Conservation (phyloP, 2,797 vertebrate species). For the Gymnodraco acuticeps region DNA sequence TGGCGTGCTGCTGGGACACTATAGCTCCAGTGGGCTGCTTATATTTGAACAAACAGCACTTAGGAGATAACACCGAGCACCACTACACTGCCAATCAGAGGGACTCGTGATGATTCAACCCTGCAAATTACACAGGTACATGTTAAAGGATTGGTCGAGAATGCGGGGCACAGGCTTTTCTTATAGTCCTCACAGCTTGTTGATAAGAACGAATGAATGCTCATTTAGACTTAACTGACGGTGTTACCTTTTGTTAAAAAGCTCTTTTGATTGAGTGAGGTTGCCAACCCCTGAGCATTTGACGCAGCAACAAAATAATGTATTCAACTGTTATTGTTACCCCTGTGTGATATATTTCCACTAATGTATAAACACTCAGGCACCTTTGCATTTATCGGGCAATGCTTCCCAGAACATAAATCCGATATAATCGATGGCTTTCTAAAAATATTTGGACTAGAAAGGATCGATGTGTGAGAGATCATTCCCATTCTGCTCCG, state of each 20-base stretch:
- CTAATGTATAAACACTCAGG: constrained; percentile 57
- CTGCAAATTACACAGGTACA: background rate
- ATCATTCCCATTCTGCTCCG: constrained; percentile 78
- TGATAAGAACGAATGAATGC: no score
- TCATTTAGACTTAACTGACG: no score
- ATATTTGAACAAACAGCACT: constrained; percentile 28
- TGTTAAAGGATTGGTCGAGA: background rate
- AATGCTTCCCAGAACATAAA: constrained; percentile 84
- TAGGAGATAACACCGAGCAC: constrained; percentile 10
- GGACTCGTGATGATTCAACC: constrained; percentile 15
- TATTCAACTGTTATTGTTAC: background rate
- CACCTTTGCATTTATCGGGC: constrained; percentile 63
- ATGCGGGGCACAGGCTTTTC: background rate
- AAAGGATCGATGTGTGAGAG: constrained; percentile 79
- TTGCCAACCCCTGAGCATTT: background rate
- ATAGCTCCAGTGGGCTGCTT: constrained; percentile 31
- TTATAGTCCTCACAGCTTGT: no score
- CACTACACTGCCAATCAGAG: constrained; percentile 1
- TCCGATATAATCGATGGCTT: constrained; percentile 81
- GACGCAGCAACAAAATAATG: background rate
- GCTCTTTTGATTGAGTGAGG: no score
- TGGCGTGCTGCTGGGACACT: constrained; percentile 43
- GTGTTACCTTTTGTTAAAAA: no score
- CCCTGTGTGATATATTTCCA: constrained; percentile 38
- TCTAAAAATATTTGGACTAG: constrained; percentile 87